Base-by-base conservation (phyloP, 2,888 invertebrate species). In the Megaustenia siamemsis region DNA sequence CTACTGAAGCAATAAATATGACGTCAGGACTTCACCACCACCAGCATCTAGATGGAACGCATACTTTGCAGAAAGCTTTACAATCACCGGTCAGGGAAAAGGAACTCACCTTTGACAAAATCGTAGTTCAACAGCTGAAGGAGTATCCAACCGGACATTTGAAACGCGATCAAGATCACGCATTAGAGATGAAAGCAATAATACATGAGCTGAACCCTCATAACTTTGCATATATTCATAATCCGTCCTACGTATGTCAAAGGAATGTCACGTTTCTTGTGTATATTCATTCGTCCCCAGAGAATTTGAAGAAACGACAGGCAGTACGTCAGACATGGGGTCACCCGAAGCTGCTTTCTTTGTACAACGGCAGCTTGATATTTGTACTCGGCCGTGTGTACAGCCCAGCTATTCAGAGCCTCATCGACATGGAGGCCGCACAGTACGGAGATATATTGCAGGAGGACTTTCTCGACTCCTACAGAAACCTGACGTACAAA, bases 401-500 rank as follows among this genome's bases (percentile, higher is more conserved):
- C 3, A 90, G 92, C 77, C 77, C 69, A 10, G 79, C 82, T 12
- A 86, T 90, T 0, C 92, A 93, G 89, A 86, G 90, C 5, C 87
- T 89, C 18, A 86, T 93, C 2, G 80, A 88, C 49, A 88, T 92
- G 85, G 94, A 94, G 87, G 88, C 89, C 49, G 88, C 90, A 56
- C 88, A 88, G 43, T 93, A 93, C 87, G 89, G 91, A 0, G 94
- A 94, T 86, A 91, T 94, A 38, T 91, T 94, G 3, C 93, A 93
- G 86, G 93, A 93, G 83, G 91, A 93, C 85, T 95, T 94, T 86
- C 6, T 91, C 0, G 95, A 95, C 89, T 90, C 92, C 1, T 95
- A 95, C 86, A 90, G 93, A 49, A 95, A 95, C 90, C 90, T 95
- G 53, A 94, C 94, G 0, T 94, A 94, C 89, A 95, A 95, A 89